A percentile compares a stretch with the other conserved stretches of the same genome.
phyloP scores from a whole-genome alignment of 2,888 invertebrate genomes.

The Philereme transversata region DNA sequence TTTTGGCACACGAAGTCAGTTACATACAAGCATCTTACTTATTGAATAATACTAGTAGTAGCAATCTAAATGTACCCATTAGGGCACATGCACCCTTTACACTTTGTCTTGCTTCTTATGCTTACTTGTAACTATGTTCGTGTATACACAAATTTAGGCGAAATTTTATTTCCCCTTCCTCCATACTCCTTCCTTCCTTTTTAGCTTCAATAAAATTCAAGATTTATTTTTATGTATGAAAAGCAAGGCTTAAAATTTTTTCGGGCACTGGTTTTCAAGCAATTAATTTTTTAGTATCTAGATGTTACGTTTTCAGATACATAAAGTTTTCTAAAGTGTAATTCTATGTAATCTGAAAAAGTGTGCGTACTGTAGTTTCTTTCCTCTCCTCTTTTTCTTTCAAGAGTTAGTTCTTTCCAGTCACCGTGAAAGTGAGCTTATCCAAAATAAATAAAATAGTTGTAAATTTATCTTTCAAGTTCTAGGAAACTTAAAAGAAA shows the following conservation, averaged over 20 bases:
- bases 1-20: no score
- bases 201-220: no score
- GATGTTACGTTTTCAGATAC: conserved; percentile 3
- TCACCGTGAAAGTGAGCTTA: conserved; percentile 22
- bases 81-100: no score
- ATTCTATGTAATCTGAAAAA: conserved; percentile 6
- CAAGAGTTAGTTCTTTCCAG: conserved; percentile 17
- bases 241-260: neutral
- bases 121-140: no score
- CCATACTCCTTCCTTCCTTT: no score
- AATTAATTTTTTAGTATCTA: neutral
- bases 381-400: conserved; percentile 20
- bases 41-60: no score
- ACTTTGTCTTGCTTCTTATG: no score
- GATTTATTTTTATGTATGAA: neutral
- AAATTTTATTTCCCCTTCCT: no score
- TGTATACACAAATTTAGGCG: no score
- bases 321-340: conserved; percentile 25
- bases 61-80: no score
- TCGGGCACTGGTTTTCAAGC: neutral
- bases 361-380: conserved; percentile 1
- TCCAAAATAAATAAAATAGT: conserved; percentile 8
- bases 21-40: no score
- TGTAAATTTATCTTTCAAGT: conserved; percentile 3
- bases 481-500: conserved; percentile 2